Base-by-base conservation (phyloP, 2,888 invertebrate genomes). In the Timema podura region DNA sequence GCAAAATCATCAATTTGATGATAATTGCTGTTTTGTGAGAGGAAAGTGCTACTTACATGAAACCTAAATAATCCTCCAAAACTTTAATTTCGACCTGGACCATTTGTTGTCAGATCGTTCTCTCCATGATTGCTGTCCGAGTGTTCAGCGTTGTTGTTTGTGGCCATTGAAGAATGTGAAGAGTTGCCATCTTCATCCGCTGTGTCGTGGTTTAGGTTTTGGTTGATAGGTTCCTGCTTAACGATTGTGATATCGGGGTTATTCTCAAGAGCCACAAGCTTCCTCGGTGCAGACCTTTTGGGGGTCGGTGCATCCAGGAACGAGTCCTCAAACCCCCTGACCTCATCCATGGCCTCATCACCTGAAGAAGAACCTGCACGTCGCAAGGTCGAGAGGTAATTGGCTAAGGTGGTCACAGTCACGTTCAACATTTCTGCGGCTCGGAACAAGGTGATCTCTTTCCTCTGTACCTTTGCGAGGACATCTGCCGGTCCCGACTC, bases 381-480 rank as follows among this genome's bases (percentile, higher is more conserved):
- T 15, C 85, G 84, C 75, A 87, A 81, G 61, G 87, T 86, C 75
- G 87, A 85, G 75, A 88, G 79, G 78, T 91, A 91, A 47, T 90
- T 90, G 5, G 91, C 89, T 67, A 92, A 82, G 73, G 90, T 90
- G 75, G 88, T 88, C 71, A 90, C 89, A 73, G 90, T 89, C 67
- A 92, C 91, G 75, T 91, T 91, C 48, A 92, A 82, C 77, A 90
- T 89, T 78, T 90, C 88, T 0, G 91, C 90, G 0, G 91, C 91
- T 61, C 89, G 85, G 77, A 89, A 89, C 65, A 91, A 79, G 0
- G 90, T 86, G 70, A 92, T 86, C 79, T 92, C 89, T 74, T 91
- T 89, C 16, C 89, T 82, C 77, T 90, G 89, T 57, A 91, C 82
- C 75, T 90, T 87, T 71, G 89, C 86, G 72, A 91, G 80, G 65